Base-by-base conservation (phyloP, 2,888 invertebrate species). In the Carterocephalus palaemon region DNA sequence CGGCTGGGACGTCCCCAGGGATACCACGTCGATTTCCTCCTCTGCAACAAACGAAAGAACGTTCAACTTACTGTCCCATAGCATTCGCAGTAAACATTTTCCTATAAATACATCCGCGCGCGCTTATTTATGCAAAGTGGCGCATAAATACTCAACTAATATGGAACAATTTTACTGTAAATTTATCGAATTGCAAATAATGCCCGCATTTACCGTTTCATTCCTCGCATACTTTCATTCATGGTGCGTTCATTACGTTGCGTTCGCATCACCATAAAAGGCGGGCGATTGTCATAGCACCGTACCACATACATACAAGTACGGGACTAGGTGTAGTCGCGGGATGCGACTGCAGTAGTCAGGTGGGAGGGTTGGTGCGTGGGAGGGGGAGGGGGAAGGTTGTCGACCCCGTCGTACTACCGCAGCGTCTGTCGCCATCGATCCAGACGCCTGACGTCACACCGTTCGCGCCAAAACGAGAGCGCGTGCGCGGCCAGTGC, bases 1-100 rank as follows among this genome's bases (percentile, higher is more conserved):
- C 49, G 70, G 74, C 40, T 66, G 65, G 26, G 60, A 47, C 12
- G 70, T 77, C 70, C 90, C 91, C 53, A 92, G 81, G 0, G 92
- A 92, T 39, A 94, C 95, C 40, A 95, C 95, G 71, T 95, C 95
- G 66, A 95, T 95, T 88, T 94, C 93, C 81, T 95, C 95, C 72
- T 92, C 93, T 92, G 90, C 51, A 90, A 91, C 85, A 88, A 83
- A 52, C 57, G 75, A 84, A 60, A 80, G 57, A 20, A 33, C 19
- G 39, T 60, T 72, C 56, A 73, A 39, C 19, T 15, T 7, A 20
- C 13, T 15, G 22, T 4, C 13, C 8, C 13, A n/a, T 34, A 16
- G 28, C 36, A 37, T 17, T 39, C 22, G 32, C 10, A 16, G 33
- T 29, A 16, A 31, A 12, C 26, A 24, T 33, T 28, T 2, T 20